A percentile compares a stretch with the other conserved stretches of the same genome.
These are phyloP conservation scores for Parambassis ranga DNA, from an alignment of 2,797 vertebrate species.

Conservation along the genomic window DNA sequence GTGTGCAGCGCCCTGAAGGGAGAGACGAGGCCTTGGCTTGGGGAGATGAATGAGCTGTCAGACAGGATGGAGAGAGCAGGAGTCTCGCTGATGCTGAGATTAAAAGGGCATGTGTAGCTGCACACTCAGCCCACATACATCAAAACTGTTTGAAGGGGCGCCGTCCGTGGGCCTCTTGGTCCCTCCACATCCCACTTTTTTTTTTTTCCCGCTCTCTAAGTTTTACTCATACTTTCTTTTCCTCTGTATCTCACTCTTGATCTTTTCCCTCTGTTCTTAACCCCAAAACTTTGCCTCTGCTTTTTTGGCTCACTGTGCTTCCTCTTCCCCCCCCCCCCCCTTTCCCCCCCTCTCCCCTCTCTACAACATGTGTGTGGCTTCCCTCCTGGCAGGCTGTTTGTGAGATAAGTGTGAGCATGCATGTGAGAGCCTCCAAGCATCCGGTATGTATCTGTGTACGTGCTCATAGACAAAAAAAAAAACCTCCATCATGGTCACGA, in stretches of 20 bases:
- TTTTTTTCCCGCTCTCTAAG: too few species aligned
- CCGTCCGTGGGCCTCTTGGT: neutral
- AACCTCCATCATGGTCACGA: neutral
- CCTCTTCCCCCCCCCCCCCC: neutral
- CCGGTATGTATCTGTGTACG: neutral
- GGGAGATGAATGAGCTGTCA: slow-evolving; percentile 66
- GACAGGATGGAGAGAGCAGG: slow-evolving; percentile 30
- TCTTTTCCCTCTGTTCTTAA: neutral
- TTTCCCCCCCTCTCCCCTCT: neutral
- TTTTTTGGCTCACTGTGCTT: neutral
- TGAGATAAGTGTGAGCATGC: slow-evolving; percentile 50
- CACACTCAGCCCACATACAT: slow-evolving; percentile 28
- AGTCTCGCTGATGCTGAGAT: slow-evolving; percentile 36
- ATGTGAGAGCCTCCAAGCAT: slow-evolving; percentile 21
- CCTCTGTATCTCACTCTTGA: neutral
- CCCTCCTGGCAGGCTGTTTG: slow-evolving; percentile 35
- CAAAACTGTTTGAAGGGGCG: slow-evolving; percentile 38
- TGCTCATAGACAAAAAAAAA: neutral
- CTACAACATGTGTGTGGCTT: slow-evolving; percentile 22
- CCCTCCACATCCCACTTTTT: neutral
- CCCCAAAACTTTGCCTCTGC: neutral
- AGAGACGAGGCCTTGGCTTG: slow-evolving; percentile 11
- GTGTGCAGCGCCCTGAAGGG: slow-evolving; percentile 7
- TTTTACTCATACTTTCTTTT: neutral
- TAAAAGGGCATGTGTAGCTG: slow-evolving; percentile 49